Percentiles rank a stretch among this genome's conserved stretches.
Conservation (phyloP, 2,113 vertebrate species). For the Pica pica region DNA sequence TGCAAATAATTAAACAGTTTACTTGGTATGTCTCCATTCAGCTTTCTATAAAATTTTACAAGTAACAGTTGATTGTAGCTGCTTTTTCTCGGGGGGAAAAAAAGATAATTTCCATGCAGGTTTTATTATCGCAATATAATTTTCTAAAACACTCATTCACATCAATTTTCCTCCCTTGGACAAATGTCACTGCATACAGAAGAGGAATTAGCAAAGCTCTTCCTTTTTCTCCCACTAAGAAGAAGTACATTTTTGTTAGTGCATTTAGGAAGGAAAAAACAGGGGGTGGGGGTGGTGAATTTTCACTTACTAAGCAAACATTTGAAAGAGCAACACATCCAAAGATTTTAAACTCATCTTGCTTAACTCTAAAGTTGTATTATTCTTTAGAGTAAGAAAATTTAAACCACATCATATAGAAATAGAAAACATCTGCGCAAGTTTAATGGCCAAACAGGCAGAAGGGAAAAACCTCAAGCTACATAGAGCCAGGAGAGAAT, state of each 20-base stretch:
- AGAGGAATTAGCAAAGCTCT: background rate
- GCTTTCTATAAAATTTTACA: background rate
- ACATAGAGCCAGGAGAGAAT: constrained; percentile 28
- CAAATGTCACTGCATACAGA: background rate
- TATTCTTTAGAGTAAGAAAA: constrained; percentile 51
- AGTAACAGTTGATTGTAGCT: background rate
- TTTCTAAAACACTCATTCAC: background rate
- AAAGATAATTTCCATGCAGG: background rate
- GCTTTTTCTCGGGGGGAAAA: background rate
- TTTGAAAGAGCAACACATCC: constrained; percentile 55
- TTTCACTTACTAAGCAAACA: constrained; percentile 41
- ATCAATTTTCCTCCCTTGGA: constrained; percentile 1
- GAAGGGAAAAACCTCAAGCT: background rate
- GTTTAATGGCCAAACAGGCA: constrained; percentile 47
- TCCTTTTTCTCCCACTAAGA: background rate
- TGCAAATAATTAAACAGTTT: constrained; percentile 35
- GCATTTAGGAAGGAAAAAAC: background rate
- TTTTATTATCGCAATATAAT: background rate
- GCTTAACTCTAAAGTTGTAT: constrained; percentile 44
- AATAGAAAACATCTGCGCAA: constrained; percentile 68
- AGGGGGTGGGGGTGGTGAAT: background rate
- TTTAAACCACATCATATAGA: constrained; percentile 55
- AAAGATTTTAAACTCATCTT: constrained; percentile 45
- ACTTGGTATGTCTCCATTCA: background rate
- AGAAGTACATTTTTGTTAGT: background rate